phyloP scores from a whole-genome alignment of 2,888 invertebrate genomes.

The Drosophila recens region DNA sequence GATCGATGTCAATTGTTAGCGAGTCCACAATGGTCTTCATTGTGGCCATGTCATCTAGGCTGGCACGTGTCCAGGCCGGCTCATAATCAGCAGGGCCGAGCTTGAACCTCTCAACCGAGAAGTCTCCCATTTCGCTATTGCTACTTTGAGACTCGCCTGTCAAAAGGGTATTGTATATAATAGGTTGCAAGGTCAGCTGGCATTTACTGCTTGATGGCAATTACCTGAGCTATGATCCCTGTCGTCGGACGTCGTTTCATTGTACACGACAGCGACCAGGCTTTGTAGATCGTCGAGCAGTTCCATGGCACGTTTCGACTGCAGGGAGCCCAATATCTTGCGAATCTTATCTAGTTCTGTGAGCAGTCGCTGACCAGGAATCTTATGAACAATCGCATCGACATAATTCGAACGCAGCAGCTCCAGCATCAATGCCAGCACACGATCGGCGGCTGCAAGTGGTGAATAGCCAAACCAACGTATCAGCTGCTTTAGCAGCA shows the following conservation, averaged over 20 bases:
- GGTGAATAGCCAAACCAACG: slow-evolving; percentile 83
- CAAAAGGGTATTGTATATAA: not conserved
- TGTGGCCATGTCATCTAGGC: slow-evolving; percentile 74
- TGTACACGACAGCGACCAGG: slow-evolving; percentile 14
- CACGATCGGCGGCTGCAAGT: slow-evolving; percentile 67
- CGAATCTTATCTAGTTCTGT: slow-evolving; percentile 81
- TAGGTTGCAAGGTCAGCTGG: not conserved
- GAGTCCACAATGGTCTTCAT: slow-evolving; percentile 74
- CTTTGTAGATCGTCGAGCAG: slow-evolving; percentile 67
- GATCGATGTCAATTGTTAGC: slow-evolving; percentile 25
- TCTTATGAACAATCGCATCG: slow-evolving; percentile 60
- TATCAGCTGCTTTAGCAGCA: slow-evolving; percentile 83
- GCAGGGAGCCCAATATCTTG: slow-evolving; percentile 52
- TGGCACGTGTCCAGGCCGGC: slow-evolving; percentile 77
- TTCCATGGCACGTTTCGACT: slow-evolving; percentile 18
- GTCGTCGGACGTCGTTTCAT: not conserved
- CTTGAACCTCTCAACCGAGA: slow-evolving; percentile 13
- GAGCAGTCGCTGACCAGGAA: slow-evolving; percentile 69
- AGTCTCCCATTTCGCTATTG: not conserved
- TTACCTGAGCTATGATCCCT: slow-evolving; percentile 17
- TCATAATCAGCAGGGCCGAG: slow-evolving; percentile 70
- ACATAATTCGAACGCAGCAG: slow-evolving; percentile 78
- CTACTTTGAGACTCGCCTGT: slow-evolving; percentile 21
- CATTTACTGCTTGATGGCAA: no score
- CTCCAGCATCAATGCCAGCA: slow-evolving; percentile 77